Conservation (phyloP, 2,113 vertebrate genomes). For the Chaetorhynchus papuensis region DNA sequence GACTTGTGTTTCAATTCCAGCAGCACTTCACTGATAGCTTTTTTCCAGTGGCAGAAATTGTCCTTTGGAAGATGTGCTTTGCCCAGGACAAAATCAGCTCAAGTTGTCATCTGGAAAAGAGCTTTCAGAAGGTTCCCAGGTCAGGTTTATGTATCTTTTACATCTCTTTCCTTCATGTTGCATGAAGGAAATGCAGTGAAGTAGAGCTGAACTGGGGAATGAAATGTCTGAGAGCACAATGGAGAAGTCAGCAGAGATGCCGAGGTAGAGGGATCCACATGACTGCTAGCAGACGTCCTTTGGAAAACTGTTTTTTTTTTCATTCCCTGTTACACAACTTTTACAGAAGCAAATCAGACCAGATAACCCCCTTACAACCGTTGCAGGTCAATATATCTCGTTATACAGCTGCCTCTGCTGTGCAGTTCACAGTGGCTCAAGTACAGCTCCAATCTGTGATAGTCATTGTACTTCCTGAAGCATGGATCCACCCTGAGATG, state of each 20-base stretch:
- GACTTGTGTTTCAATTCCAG: background rate
- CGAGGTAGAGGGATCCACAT: background rate
- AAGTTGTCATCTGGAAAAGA: background rate
- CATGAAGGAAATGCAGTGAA: background rate
- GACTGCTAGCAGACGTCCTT: background rate
- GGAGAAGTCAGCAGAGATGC: background rate
- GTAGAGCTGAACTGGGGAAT: background rate
- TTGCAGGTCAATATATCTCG: background rate
- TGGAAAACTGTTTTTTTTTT: background rate
- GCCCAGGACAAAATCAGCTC: background rate
- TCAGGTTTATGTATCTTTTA: background rate
- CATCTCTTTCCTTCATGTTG: background rate
- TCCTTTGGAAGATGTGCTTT: background rate
- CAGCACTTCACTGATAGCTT: background rate
- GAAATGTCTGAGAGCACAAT: background rate
- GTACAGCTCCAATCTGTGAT: background rate
- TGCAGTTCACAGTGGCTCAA: background rate
- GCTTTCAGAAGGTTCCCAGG: background rate
- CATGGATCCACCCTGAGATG: background rate
- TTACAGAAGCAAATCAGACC: background rate
- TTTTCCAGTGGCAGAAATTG: background rate
- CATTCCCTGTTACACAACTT: background rate
- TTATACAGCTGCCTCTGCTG: background rate
- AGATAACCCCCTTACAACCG: background rate
- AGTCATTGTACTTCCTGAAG: background rate